phyloP scores from a whole-genome alignment of 1,140 invertebrate species.

The Heliconius hermathena region DNA sequence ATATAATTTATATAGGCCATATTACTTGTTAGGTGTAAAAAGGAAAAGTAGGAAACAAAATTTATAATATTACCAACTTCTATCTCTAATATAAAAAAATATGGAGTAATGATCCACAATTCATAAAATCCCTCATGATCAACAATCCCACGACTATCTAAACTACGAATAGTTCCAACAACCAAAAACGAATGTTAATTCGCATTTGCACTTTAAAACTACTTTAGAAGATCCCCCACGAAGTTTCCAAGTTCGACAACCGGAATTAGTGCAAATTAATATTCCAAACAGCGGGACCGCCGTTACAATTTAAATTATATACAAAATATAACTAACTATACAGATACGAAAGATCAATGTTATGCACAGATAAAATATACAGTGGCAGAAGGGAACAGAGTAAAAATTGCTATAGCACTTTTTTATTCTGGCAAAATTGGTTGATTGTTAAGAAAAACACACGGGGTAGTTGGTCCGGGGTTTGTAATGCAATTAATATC shows the following conservation, averaged over 20 bases:
- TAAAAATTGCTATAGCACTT: slow-evolving; percentile 35
- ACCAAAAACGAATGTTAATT: slow-evolving; percentile 34
- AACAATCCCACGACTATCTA: slow-evolving; percentile 18
- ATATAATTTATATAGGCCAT: too few species aligned
- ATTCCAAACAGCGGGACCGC: slow-evolving; percentile 53
- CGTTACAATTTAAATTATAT: slow-evolving; percentile 66
- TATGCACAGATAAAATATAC: slow-evolving; percentile 34
- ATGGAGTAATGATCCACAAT: neutral
- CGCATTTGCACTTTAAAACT: slow-evolving; percentile 35
- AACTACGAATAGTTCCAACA: slow-evolving; percentile 18
- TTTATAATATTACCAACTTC: too few species aligned
- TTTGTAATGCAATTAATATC: slow-evolving; percentile 79
- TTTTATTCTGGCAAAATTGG: slow-evolving; percentile 39
- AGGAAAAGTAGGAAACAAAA: too few species aligned
- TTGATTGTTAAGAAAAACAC: slow-evolving; percentile 79
- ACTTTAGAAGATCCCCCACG: slow-evolving; percentile 38
- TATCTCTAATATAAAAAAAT: too few species aligned
- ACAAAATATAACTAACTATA: slow-evolving; percentile 49
- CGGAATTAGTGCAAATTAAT: slow-evolving; percentile 64
- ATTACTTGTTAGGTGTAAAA: too few species aligned
- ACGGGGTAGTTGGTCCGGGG: slow-evolving; percentile 64
- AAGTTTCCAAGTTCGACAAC: slow-evolving; percentile 64
- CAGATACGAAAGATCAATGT: neutral
- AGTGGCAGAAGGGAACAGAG: slow-evolving; percentile 35
- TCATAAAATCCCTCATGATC: neutral